Base-by-base conservation (phyloP, 1,140 invertebrate genomes). In the Andricus grossulariae region DNA sequence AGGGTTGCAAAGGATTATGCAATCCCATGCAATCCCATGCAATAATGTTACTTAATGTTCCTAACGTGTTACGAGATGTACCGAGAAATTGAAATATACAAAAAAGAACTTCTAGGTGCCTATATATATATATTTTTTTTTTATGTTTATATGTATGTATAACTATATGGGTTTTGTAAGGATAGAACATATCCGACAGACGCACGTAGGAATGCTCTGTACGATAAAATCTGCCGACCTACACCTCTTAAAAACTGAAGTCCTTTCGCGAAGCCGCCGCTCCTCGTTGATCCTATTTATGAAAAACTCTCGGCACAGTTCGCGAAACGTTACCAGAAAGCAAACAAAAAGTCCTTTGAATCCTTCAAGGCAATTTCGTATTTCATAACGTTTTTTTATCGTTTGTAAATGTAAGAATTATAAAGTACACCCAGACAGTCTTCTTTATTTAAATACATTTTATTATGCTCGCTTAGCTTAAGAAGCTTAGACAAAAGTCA, bases 161-260 rank as follows among this genome's bases (percentile, higher is more conserved):
- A 50, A 45, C 75, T 50, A 73, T 39, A 77, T 16, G 73, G 71
- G 72, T 16, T 21, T 45, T 4, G 13, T 71, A 57, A 18, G 50
- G 21, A 71, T 21, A 15, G 76, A 66, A 13, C 15, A 60, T 71
- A 54, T 66, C 60, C 66, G 60, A 76, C 76, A 70, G 77, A 76
- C 52, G 66, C 74, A 74, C 80, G 80, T 77, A 81, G 77, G 80
- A 81, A 81, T 81, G 70, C 45, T 60, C 73, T 81, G 45, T 73
- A 70, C 70, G 78, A 80, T 80, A 80, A 80, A 75, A 79, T 79
- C 75, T 78, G 52, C 77, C 78, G 81, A 80, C 74, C 75, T 76
- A 74, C 78, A 82, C 76, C 79, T 81, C 74, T 51, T 50, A 25
- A 32, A 57, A 52, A 71, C 39, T 19, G 49, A 77, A 77, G 25